Conservation (phyloP, 2,797 vertebrate species). For the Melanotaenia maccullochi region DNA sequence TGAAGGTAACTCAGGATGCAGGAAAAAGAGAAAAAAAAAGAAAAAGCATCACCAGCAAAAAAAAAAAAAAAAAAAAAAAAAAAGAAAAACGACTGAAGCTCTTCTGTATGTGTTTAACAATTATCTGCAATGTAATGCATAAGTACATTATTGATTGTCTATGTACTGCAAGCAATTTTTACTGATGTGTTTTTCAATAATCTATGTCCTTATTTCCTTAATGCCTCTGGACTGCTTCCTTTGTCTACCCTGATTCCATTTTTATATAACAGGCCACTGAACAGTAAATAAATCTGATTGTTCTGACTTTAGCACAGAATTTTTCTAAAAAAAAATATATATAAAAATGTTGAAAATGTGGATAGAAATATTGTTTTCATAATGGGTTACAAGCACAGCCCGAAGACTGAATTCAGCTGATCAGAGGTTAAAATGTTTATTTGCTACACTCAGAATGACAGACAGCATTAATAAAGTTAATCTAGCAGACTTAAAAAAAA, state of each 20-base stretch:
- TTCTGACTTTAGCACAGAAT: conserved; percentile 25
- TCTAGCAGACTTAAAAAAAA: conserved; percentile 38
- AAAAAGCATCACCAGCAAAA: conserved; percentile 1
- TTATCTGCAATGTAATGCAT: conserved; percentile 2
- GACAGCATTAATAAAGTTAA: conserved; percentile 59
- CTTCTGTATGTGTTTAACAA: not conserved
- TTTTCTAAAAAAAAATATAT: not conserved
- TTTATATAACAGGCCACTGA: conserved; percentile 14
- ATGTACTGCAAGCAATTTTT: conserved; percentile 27
- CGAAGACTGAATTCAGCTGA: conserved; percentile 48
- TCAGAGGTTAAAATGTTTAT: conserved; percentile 39
- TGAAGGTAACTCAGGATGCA: conserved; percentile 3
- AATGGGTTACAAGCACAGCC: conserved; percentile 28
- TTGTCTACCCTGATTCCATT: conserved; percentile 23
- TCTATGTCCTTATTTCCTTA: conserved; percentile 23
- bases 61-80: not conserved
- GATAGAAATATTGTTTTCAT: conserved; percentile 2
- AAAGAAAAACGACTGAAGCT: not conserved
- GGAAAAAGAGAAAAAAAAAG: not conserved
- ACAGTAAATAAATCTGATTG: not conserved
- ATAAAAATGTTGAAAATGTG: conserved; percentile 1
- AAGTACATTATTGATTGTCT: conserved; percentile 31
- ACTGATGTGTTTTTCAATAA: conserved; percentile 28
- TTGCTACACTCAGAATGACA: conserved; percentile 45
- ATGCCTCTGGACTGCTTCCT: conserved; percentile 26